phyloP scores from a whole-genome alignment of 2,113 vertebrate species.

The Calyptommatus sinebrachiatus region DNA sequence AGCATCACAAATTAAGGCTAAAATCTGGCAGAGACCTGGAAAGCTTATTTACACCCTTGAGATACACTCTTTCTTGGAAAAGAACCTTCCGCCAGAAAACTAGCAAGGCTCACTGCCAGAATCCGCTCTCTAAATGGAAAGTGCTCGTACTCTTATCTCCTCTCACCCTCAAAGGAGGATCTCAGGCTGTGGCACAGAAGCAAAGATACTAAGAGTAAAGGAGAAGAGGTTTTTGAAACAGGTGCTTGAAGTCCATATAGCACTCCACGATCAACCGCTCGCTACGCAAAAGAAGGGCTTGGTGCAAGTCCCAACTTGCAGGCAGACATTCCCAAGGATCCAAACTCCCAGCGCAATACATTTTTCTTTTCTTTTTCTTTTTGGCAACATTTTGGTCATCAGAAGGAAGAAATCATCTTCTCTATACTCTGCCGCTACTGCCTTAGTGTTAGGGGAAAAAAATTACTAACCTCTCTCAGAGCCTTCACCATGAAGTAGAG shows the following conservation, averaged over 20 bases:
- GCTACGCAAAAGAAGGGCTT: background rate
- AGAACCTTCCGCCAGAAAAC: background rate
- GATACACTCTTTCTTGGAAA: too few relatives aligned
- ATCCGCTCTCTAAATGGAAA: background rate
- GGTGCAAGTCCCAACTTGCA: background rate
- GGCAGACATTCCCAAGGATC: background rate
- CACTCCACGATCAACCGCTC: too few relatives aligned
- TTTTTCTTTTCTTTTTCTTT: background rate
- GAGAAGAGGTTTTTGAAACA: background rate
- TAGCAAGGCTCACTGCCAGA: background rate
- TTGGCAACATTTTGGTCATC: background rate
- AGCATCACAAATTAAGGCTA: too few relatives aligned
- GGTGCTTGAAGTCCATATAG: background rate
- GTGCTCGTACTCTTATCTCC: background rate
- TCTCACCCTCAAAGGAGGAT: background rate
- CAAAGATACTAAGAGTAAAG: background rate
- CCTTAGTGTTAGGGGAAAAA: background rate
- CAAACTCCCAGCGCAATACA: too few relatives aligned
- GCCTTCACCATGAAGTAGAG: slow-evolving; percentile 79
- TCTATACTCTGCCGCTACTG: background rate
- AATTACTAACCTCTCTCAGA: slow-evolving; percentile 75
- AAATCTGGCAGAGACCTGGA: too few relatives aligned
- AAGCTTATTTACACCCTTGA: background rate
- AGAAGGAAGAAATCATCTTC: too few relatives aligned
- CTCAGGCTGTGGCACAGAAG: background rate